Evolutionary conservation across 2,113 vertebrate species (phyloP).

Genomic region (Cricetomys ansorgei): DNA sequence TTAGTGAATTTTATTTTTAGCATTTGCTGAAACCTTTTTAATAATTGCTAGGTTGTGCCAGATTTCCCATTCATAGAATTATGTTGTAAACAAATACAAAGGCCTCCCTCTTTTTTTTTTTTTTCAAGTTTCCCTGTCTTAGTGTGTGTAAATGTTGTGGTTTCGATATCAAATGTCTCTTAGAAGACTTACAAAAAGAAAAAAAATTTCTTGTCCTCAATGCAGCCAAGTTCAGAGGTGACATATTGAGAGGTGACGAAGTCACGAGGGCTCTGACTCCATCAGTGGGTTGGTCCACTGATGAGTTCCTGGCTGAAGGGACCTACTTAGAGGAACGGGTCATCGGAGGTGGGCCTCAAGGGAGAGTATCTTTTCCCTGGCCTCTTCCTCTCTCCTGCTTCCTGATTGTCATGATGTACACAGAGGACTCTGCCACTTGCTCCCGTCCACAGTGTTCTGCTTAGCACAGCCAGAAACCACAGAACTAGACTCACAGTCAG

Average conservation of each 20-base stretch:
- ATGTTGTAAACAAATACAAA: background rate
- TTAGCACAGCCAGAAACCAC: background rate
- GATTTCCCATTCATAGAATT: background rate
- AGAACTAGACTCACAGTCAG: background rate
- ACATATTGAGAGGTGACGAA: background rate
- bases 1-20: background rate
- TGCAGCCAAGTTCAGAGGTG: background rate
- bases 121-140: background rate
- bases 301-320: background rate
- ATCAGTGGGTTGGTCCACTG: no score
- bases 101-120: background rate
- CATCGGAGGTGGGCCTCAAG: background rate
- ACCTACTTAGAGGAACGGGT: background rate
- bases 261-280: background rate
- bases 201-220: background rate
- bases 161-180: background rate
- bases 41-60: background rate
- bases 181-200: no score
- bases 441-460: background rate
- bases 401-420: no score
- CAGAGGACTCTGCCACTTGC: accelerated
- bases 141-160: background rate
- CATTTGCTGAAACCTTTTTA: background rate
- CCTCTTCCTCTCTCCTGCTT: background rate
- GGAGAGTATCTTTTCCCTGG: no score